These are phyloP conservation scores for Leptopterna dolabrata DNA, from an alignment of 2,888 invertebrate genomes.

Conservation along the genomic window DNA sequence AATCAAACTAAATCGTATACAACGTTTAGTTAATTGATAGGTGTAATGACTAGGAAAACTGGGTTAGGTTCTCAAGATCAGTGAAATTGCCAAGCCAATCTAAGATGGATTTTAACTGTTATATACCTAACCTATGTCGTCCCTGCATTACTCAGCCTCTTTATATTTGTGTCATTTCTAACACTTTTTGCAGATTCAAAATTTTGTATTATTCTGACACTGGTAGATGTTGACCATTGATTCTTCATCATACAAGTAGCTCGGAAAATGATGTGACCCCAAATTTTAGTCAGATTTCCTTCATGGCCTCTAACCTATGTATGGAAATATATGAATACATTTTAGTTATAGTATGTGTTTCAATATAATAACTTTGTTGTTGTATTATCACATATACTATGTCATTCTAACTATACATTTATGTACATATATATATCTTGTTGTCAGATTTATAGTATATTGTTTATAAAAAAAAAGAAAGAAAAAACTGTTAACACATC, in stretches of 20 bases:
- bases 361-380: neutral
- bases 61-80: too few species aligned
- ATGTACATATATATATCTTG: constrained; percentile 54
- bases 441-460: constrained; percentile 58
- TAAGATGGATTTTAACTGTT: too few species aligned
- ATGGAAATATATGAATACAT: neutral
- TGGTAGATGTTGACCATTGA: neutral
- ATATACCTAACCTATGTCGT: too few species aligned
- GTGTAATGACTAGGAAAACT: too few species aligned
- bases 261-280: neutral
- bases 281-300: constrained; percentile 19
- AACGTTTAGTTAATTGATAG: too few species aligned
- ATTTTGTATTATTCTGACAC: neutral
- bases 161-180: too few species aligned
- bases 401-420: constrained; percentile 41
- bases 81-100: too few species aligned
- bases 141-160: too few species aligned
- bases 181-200: too few species aligned
- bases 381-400: constrained; percentile 14
- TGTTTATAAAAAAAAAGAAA: constrained; percentile 47
- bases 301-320: constrained; percentile 26
- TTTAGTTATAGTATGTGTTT: neutral
- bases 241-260: constrained; percentile 10
- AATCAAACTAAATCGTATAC: too few species aligned
- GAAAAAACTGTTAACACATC: constrained; percentile 46